Base-by-base conservation (phyloP, 1,140 invertebrate species). In the Pseudomyrmex sp. region DNA sequence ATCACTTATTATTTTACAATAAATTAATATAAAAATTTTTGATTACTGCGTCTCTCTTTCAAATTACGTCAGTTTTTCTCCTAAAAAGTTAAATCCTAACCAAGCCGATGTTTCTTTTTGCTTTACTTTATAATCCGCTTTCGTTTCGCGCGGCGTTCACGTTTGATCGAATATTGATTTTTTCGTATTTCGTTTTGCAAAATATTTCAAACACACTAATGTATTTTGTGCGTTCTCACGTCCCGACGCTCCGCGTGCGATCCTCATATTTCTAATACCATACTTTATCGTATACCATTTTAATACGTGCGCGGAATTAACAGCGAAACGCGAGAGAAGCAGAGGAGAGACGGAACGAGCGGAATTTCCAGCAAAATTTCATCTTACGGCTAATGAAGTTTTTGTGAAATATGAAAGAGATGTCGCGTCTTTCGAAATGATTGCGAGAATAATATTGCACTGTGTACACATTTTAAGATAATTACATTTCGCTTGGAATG, bases 341-440 rank as follows among this genome's bases (percentile, higher is more conserved):
- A 65, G 46, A 50, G 10, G 9, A 54, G 54, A 72, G 54, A 72
- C 50, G 61, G 48, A 68, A 59, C 2, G 26, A 8, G 10, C 13
- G 46, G 70, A 82, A 82, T 82, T 62, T 59, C 63, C 26, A 50
- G 44, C 23, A 72, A 62, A 84, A 84, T 84, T 59, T 59, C 56
- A 50, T 62, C 52, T 35, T 54, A 9, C 26, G n/a, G 18, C 26
- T 80, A 80, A 70, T 70, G 23, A 80, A 46, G 76, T 54, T 44
- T 59, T 50, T 18, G 20, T 23, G 15, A 59, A 79, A 70, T 70
- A 70, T 80, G 44, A 50, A 80, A 72, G 5, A 80, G 13, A 12
- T 80, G 56, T 35, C 12, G 13, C 0, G 4, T 4, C 2, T 69
- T 48, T 26, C 7, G 8, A 35, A 59, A 48, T 0, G 20, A 58